Evolutionary conservation across 2,888 invertebrate genomes (phyloP).

Genomic region (Formica aserva): DNA sequence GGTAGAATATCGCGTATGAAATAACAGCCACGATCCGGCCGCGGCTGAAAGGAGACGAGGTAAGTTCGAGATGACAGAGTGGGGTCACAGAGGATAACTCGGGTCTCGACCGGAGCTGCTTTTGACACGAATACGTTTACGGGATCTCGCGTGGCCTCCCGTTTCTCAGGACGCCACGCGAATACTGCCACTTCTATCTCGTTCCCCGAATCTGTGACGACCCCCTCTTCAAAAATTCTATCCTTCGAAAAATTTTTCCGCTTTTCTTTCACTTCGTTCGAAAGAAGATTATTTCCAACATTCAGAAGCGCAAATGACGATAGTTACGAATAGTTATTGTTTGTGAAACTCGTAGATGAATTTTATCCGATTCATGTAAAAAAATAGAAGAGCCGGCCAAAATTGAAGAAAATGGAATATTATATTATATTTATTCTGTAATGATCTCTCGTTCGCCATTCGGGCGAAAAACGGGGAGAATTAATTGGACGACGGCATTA

Average conservation of each 20-base stretch:
- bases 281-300: not conserved
- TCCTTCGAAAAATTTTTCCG: not conserved
- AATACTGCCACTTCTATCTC: not conserved
- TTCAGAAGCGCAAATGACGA: not conserved
- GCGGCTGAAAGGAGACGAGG: conserved; percentile 76
- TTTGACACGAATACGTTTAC: conserved; percentile 85
- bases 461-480: conserved; percentile 26
- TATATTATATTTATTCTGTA: conserved; percentile 34
- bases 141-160: conserved; percentile 79
- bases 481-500: conserved; percentile 45
- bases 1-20: conserved; percentile 59
- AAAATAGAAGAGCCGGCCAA: not conserved
- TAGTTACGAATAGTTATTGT: not conserved
- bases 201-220: not conserved
- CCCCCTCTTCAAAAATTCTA: not conserved
- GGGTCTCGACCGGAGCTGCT: conserved; percentile 83
- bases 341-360: not conserved
- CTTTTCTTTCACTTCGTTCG: not conserved
- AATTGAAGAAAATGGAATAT: conserved; percentile 16
- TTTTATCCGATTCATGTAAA: not conserved
- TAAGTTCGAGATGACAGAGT: conserved; percentile 84
- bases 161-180: conserved; percentile 72
- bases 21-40: conserved; percentile 65
- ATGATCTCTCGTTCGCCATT: conserved; percentile 31
- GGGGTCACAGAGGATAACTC: conserved; percentile 84